Base-by-base conservation (phyloP, 2,113 vertebrate species). In the Motacilla alba region DNA sequence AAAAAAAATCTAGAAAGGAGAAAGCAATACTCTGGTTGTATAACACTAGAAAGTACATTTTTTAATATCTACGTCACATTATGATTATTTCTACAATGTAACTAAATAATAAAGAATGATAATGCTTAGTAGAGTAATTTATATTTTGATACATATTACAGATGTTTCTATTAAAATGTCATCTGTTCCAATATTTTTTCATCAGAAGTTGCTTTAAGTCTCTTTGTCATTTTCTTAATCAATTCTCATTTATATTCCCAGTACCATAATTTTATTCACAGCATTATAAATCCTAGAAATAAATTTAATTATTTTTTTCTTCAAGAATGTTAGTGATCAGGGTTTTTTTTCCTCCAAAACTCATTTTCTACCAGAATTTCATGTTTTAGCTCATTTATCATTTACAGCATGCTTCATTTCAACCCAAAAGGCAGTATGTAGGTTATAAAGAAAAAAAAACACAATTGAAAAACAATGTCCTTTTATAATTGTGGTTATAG, bases 61-160 rank as follows among this genome's bases (percentile, higher is more conserved):
- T 67, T 23, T 50, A 88, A 62, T 47, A 37, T 27, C 44, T 88
- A 59, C 20, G 56, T 84, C 50, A 84, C 13, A 62, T 30, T 56
- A 63, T 2, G 19, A 82, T 75, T 83, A 6, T 73, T 94, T 87
- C 77, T 83, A 84, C 76, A 93, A 41, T 76, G 19, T 73, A 87
- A 82, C 19, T 92, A 90, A 94, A 89, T 70, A 93, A 93, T 72
- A 84, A 81, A 85, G 50, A 92, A 76, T 47, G 15, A 69, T 39
- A 59, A 70, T 44, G 4, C 20, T 77, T 73, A 68, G 28, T 33
- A 33, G 33, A 52, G 41, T 85, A 87, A 93, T 78, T 88, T 56
- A 37, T 91, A 88, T 74, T 87, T 92, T 78, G 15, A 56, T 88
- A 55, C 28, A 3, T 86, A 33, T 86, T 95, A 83, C 50, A 90